Evolutionary conservation across 2,888 invertebrate genomes (phyloP).

Genomic region (Drosophila picticornis): DNA sequence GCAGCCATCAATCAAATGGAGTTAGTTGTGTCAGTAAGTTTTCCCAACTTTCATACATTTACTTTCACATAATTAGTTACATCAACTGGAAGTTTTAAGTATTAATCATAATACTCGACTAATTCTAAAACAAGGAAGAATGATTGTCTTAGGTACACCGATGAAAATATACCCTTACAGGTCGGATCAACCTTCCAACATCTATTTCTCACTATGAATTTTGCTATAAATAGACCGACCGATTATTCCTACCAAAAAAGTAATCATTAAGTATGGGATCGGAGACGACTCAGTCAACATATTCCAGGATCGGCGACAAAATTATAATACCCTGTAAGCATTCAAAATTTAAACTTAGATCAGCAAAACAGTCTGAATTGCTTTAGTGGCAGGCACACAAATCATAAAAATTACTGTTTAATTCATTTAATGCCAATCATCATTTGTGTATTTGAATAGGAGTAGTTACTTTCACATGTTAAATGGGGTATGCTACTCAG

Average conservation of each 20-base stretch:
- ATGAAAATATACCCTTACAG: not conserved
- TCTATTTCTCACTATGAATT: not conserved
- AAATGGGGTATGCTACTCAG: not conserved
- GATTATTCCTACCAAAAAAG: not conserved
- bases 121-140: not conserved
- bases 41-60: not conserved
- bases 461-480: not conserved
- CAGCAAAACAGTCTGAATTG: conserved; percentile 14
- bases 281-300: too few relatives aligned
- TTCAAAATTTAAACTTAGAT: not conserved
- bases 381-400: not conserved
- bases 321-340: not conserved
- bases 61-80: not conserved
- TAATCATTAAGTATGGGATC: too few relatives aligned
- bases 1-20: not conserved
- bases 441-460: not conserved
- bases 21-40: not conserved
- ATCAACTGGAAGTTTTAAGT: not conserved
- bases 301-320: not conserved
- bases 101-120: not conserved
- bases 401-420: not conserved
- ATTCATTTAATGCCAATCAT: not conserved
- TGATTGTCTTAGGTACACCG: not conserved
- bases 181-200: not conserved
- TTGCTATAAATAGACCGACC: not conserved